Conservation (phyloP, 2,888 invertebrate species). For the Cremastinae sp. region DNA sequence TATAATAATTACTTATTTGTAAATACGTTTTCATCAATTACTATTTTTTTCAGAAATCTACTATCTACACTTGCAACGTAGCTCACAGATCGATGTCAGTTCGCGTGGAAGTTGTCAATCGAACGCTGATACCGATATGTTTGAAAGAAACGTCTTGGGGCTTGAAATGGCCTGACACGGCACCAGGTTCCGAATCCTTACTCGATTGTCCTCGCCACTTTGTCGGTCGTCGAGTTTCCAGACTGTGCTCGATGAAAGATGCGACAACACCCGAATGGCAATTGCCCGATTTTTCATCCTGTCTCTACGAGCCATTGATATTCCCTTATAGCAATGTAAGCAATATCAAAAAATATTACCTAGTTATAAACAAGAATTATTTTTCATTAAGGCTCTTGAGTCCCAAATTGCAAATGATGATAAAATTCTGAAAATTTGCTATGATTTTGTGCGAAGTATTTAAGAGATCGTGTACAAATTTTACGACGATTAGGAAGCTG, state of each 20-base stretch:
- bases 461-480: too few species aligned
- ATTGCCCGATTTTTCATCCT: constrained; percentile 88
- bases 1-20: neutral
- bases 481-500: too few species aligned
- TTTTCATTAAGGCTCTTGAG: too few species aligned
- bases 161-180: constrained; percentile 85
- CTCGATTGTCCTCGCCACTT: constrained; percentile 82
- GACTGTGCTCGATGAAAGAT: constrained; percentile 84
- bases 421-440: too few species aligned
- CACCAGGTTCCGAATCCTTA: constrained; percentile 87
- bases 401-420: too few species aligned
- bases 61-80: constrained; percentile 89
- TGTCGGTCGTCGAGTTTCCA: constrained; percentile 71
- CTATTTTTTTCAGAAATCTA: constrained; percentile 85
- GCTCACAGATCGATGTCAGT: constrained; percentile 84
- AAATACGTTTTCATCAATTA: neutral
- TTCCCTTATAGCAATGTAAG: constrained; percentile 85
- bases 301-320: constrained; percentile 85
- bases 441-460: too few species aligned
- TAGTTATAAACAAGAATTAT: too few species aligned
- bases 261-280: constrained; percentile 87
- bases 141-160: constrained; percentile 83
- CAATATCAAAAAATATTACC: constrained; percentile 37
- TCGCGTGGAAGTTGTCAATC: constrained; percentile 85
- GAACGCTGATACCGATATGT: constrained; percentile 83